Conservation (phyloP, 1,140 invertebrate species). For the Cryptotermes secundus region DNA sequence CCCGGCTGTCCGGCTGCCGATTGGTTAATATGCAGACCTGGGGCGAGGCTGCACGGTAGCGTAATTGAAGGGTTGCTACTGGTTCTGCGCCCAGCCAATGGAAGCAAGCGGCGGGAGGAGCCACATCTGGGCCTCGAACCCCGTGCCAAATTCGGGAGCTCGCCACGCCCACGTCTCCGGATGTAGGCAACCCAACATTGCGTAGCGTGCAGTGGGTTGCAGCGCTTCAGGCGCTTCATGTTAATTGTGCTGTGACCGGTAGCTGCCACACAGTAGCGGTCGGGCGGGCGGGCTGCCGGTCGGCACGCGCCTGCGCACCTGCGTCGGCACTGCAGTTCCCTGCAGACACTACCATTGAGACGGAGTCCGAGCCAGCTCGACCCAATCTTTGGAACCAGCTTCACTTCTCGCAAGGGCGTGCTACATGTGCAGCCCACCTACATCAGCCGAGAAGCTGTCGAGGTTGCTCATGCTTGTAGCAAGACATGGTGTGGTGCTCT, state of each 20-base stretch:
- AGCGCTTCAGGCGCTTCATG: neutral
- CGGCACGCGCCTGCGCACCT: neutral
- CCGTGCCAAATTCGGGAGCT: no score
- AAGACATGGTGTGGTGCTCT: no score
- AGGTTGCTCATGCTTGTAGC: no score
- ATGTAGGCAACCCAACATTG: no score
- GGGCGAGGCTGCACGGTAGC: neutral
- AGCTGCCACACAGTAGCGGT: neutral
- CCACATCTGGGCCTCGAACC: neutral
- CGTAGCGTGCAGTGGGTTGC: neutral
- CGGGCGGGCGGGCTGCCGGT: no score
- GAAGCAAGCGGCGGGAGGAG: neutral
- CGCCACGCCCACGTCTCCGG: no score
- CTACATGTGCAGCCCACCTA: no score
- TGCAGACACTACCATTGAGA: neutral
- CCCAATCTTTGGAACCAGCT: no score
- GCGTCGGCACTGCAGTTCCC: no score
- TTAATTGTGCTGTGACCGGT: neutral
- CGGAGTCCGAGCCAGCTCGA: no score
- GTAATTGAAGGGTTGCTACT: constrained; percentile 5
- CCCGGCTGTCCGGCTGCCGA: neutral
- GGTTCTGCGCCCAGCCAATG: neutral
- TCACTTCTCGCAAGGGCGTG: no score
- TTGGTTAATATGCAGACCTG: neutral
- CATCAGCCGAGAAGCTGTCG: no score